Evolutionary conservation across 2,888 invertebrate species (phyloP), one percentile per base, ranked within the genome.

Genomic region (Furcula furcula): DNA sequence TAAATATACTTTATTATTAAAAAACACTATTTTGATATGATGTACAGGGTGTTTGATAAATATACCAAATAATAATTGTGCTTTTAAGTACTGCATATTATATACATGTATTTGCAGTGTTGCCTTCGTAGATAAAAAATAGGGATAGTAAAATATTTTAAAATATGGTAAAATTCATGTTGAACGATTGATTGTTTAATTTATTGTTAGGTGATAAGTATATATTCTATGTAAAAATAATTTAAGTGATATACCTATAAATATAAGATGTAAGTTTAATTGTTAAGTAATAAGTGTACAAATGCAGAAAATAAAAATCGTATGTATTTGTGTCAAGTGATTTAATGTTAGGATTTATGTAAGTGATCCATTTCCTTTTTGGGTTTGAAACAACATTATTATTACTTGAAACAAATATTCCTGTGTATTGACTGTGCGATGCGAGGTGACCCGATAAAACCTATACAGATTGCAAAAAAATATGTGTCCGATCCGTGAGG

Each of bases 31-130:
- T 86, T 86, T 85, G 80, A 77, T 87, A 84, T 71, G 55, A 67
- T 86, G 85, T 86, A 87, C 87, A 88, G 87, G 86, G 86, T 87
- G 86, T 82, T 77, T 63, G 72, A 72, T 63, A 14, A 73, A 78
- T 79, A 86, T 82, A 87, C 86, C 86, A 87, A 88, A 87, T 76
- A 80, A 21, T 21, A 12, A 25, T n/a, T 77, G 78, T 83, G 86
- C 86, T 86, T 88, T 27, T 85, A 84, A 73, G 77, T 78, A 69
- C 68, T 65, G 68, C 66, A 63, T 78, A 69, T 67, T 65, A 68
- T 66, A 63, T 64, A 56, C 54, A 65, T 75, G 63, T 69, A 62
- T 71, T 73, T 73, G 77, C 72, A 78, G 64, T 73, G 76, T 85
- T 85, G 86, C 86, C 86, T 86, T 82, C 70, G 59, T 79, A 78